Evolutionary conservation across 2,113 vertebrate species (phyloP).

Genomic region (Spilogale gracilis): DNA sequence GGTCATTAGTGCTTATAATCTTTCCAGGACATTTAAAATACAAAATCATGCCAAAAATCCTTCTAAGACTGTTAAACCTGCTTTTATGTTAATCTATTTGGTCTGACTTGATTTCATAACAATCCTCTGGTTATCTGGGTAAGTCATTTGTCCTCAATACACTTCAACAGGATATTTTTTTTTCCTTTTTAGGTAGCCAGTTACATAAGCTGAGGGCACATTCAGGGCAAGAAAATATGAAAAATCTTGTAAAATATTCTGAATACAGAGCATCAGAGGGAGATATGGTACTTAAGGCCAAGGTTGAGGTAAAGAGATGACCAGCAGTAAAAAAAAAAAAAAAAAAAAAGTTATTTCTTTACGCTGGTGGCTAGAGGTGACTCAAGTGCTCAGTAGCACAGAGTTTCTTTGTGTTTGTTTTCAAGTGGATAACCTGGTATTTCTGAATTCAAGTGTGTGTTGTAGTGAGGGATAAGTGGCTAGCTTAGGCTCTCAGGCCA

Average conservation of each 20-base stretch:
- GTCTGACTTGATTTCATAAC: conserved; percentile 40
- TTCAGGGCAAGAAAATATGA: not conserved
- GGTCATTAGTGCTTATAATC: not conserved
- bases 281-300: not conserved
- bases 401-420: not conserved
- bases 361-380: not conserved
- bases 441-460: conserved; percentile 1
- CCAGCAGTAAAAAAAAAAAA: not conserved
- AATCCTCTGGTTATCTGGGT: not conserved
- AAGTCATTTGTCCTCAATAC: conserved; percentile 17
- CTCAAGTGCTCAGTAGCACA: not conserved
- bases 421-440: not conserved
- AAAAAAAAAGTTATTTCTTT: not conserved
- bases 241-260: not conserved
- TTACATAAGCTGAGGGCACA: not conserved
- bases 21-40: conserved; percentile 4
- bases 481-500: conserved; percentile 23
- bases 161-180: not conserved
- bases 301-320: not conserved
- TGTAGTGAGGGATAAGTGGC: not conserved
- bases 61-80: not conserved
- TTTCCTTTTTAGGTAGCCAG: not conserved
- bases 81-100: not conserved
- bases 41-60: not conserved
- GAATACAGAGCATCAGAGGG: not conserved